Conservation (phyloP, 1,140 invertebrate species). For the Bombus pascuorum region DNA sequence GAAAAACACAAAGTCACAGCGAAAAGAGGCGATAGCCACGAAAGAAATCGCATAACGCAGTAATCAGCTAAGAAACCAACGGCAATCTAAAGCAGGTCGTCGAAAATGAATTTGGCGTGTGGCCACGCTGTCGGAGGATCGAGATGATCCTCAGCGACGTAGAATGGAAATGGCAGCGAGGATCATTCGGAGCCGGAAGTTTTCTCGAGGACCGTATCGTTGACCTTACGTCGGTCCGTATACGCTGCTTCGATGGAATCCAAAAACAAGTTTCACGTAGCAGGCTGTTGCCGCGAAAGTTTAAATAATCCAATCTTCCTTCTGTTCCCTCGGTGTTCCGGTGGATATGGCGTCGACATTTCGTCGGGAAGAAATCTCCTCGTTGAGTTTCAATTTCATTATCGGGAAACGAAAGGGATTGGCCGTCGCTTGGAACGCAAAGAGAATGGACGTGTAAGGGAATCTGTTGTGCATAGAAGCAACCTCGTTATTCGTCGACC, state of each 20-base stretch:
- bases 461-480: constrained; percentile 40
- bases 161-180: not conserved
- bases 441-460: constrained; percentile 30
- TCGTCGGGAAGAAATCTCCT: constrained; percentile 3
- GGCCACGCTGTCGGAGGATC: constrained; percentile 7
- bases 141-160: not conserved
- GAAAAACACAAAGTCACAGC: not conserved
- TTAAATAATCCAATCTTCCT: constrained; percentile 63
- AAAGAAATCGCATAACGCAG: constrained; percentile 27
- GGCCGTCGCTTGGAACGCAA: not conserved
- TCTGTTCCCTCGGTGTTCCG: not conserved
- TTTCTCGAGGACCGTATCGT: constrained; percentile 29
- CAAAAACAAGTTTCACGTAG: constrained; percentile 36
- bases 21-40: not conserved
- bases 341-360: not conserved
- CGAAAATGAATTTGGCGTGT: constrained; percentile 38
- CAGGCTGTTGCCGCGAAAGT: constrained; percentile 38
- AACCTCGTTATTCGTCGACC: not conserved
- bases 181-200: not conserved
- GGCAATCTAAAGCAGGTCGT: constrained; percentile 5
- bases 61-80: not conserved
- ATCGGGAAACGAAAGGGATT: constrained; percentile 27
- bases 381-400: constrained; percentile 49
- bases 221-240: constrained; percentile 16
- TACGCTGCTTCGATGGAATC: constrained; percentile 17